phyloP scores from a whole-genome alignment of 2,797 vertebrate genomes.

The Botia kubotai region DNA sequence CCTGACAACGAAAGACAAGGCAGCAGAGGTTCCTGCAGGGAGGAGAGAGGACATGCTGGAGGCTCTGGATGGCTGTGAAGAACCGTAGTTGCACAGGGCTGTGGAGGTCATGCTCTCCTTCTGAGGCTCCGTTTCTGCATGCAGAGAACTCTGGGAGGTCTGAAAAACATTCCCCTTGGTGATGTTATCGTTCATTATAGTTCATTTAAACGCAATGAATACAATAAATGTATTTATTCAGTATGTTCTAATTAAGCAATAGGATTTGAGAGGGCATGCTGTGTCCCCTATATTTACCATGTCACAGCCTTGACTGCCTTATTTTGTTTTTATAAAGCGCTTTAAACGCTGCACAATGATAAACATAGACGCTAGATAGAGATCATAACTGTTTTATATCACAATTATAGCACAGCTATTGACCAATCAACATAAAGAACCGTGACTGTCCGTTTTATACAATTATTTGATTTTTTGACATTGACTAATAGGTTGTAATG shows the following conservation, averaged over 20 bases:
- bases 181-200: not conserved
- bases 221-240: not conserved
- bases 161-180: not conserved
- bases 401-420: too few relatives aligned
- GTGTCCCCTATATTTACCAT: too few relatives aligned
- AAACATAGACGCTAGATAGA: too few relatives aligned
- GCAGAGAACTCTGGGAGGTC: conserved; percentile 32
- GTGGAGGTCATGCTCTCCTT: conserved; percentile 38
- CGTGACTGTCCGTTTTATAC: too few relatives aligned
- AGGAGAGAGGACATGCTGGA: conserved; percentile 75
- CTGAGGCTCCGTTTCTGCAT: conserved; percentile 33
- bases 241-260: too few relatives aligned
- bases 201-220: not conserved
- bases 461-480: not conserved
- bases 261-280: too few relatives aligned
- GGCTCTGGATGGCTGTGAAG: conserved; percentile 73
- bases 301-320: too few relatives aligned
- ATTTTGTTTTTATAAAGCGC: too few relatives aligned
- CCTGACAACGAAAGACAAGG: conserved; percentile 79
- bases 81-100: conserved; percentile 65
- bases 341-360: too few relatives aligned
- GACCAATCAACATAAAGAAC: too few relatives aligned
- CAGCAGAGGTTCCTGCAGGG: conserved; percentile 74
- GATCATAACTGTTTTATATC: too few relatives aligned
- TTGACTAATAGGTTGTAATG: not conserved